Conservation (phyloP, 2,888 invertebrate species). For the Gonocerus acuteangulatus region DNA sequence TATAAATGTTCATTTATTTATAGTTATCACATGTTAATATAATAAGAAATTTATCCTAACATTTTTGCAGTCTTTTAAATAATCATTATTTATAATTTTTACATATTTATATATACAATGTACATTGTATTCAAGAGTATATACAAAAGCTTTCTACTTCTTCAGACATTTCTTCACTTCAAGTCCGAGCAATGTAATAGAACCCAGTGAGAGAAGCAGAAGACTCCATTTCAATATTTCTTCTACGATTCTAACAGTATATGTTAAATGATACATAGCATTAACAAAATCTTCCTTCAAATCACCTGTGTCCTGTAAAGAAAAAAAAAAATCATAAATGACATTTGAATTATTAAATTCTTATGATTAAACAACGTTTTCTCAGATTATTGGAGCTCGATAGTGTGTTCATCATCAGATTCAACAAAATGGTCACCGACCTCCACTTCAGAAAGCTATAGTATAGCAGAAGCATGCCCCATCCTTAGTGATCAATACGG, state of each 20-base stretch:
- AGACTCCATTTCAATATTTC: constrained; percentile 28
- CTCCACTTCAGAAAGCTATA: too few relatives aligned
- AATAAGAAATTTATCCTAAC: not conserved
- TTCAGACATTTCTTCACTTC: constrained; percentile 22
- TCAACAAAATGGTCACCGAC: too few relatives aligned
- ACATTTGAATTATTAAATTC: too few relatives aligned
- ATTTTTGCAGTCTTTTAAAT: constrained; percentile 12
- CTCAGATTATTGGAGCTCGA: too few relatives aligned
- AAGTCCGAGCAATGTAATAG: constrained; percentile 18
- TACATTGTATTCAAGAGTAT: not conserved
- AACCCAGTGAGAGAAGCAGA: constrained; percentile 23
- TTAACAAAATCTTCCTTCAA: constrained; percentile 30
- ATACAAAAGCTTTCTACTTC: not conserved
- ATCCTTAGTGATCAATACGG: too few relatives aligned
- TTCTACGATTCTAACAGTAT: constrained; percentile 29
- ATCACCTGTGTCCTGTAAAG: constrained; percentile 32
- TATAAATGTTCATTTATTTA: too few relatives aligned
- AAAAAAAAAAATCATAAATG: too few relatives aligned
- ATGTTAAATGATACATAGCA: constrained; percentile 30
- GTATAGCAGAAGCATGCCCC: too few relatives aligned
- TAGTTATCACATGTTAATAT: too few relatives aligned
- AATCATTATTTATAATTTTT: constrained; percentile 10
- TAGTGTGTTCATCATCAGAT: too few relatives aligned
- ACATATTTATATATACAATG: not conserved
- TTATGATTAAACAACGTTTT: too few relatives aligned